Conservation (phyloP, 1,140 invertebrate genomes). For the Nasonia vitripennis region DNA sequence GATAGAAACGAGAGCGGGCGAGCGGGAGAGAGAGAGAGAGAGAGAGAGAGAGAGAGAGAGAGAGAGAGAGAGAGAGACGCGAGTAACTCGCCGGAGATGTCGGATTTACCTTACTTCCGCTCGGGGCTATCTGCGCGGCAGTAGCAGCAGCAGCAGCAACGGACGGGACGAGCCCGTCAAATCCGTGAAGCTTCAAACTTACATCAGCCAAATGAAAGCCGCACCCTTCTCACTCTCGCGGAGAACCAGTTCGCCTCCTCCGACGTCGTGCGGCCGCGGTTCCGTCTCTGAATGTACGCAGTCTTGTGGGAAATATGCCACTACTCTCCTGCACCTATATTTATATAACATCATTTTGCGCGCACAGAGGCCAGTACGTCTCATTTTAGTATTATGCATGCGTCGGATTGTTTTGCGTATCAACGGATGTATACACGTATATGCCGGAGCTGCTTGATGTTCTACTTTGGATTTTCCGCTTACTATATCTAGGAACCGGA, state of each 20-base stretch:
- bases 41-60: not conserved
- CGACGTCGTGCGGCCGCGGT: no score
- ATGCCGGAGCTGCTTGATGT: not conserved
- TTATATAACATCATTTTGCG: no score
- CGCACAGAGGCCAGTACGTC: no score
- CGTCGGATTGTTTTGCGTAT: not conserved
- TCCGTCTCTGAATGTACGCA: no score
- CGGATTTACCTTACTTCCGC: slow-evolving; percentile 52
- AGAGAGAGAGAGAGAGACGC: not conserved
- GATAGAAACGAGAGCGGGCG: slow-evolving; percentile 19
- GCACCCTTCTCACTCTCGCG: slow-evolving; percentile 23
- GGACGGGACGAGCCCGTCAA: slow-evolving; percentile 65
- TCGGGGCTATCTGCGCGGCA: slow-evolving; percentile 51
- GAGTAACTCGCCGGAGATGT: slow-evolving; percentile 23
- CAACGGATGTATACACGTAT: not conserved
- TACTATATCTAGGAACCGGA: not conserved
- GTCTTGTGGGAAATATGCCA: no score
- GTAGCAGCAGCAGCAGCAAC: slow-evolving; percentile 45
- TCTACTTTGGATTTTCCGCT: not conserved
- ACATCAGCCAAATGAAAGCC: slow-evolving; percentile 69
- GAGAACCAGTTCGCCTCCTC: not conserved
- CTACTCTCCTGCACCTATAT: no score
- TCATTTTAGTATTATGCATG: not conserved
- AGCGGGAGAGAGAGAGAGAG: slow-evolving; percentile 32
- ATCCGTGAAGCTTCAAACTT: slow-evolving; percentile 67